Evolutionary conservation across 2,113 vertebrate species (phyloP).

Genomic region (Cisticola juncidis): DNA sequence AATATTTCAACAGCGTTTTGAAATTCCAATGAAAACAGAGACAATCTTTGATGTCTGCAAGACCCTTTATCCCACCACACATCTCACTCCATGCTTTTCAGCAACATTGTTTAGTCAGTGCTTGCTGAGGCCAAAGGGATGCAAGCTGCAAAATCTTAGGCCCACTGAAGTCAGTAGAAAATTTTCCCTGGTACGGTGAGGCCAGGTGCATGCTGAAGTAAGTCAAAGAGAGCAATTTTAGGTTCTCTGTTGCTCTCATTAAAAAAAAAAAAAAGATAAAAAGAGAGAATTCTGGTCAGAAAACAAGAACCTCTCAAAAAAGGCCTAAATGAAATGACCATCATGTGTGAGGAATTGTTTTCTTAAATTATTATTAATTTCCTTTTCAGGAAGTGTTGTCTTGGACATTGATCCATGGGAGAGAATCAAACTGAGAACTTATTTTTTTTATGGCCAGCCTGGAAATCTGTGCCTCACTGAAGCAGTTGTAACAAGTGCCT

Average conservation of each 20-base stretch:
- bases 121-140: not conserved
- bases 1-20: slow-evolving; percentile 11
- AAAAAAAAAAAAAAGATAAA: not conserved
- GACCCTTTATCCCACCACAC: not conserved
- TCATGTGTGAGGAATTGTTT: not conserved
- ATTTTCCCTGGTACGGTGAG: not conserved
- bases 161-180: not conserved
- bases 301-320: not conserved
- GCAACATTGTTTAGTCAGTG: not conserved
- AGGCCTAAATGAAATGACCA: not conserved
- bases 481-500: not conserved
- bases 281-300: not conserved
- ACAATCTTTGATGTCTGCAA: slow-evolving; percentile 21
- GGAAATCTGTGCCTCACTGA: not conserved
- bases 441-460: not conserved
- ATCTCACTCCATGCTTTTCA: not conserved
- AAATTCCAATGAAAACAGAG: slow-evolving; percentile 29
- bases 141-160: not conserved
- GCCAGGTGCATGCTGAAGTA: not conserved
- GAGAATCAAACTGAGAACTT: not conserved
- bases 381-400: not conserved
- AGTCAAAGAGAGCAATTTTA: not conserved
- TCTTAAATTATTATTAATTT: not conserved
- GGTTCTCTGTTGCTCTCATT: not conserved
- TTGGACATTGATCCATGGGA: not conserved